Conservation (phyloP, 2,888 invertebrate genomes). For the Orgyia antiqua region DNA sequence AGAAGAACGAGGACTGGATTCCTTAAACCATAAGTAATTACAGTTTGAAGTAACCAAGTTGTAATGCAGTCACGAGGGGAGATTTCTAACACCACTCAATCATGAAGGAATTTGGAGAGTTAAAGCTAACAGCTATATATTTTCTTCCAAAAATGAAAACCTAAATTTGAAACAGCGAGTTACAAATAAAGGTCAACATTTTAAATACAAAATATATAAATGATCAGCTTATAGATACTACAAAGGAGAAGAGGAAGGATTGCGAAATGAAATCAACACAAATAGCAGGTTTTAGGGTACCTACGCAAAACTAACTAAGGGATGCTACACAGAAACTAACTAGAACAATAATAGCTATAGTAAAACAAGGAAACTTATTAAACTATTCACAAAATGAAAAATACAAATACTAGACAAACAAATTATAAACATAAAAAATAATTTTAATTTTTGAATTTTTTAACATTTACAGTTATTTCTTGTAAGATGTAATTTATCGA, state of each 20-base stretch:
- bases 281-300: conserved; percentile 28
- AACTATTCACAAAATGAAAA: too few relatives aligned
- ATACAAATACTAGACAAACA: too few relatives aligned
- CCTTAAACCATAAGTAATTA: conserved; percentile 77
- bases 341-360: conserved; percentile 31
- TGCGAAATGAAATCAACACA: conserved; percentile 28
- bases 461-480: too few relatives aligned
- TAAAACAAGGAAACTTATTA: conserved; percentile 26
- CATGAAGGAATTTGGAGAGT: conserved; percentile 30
- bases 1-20: conserved; percentile 74
- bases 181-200: conserved; percentile 56
- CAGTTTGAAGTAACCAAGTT: conserved; percentile 78
- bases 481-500: too few relatives aligned
- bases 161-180: conserved; percentile 52
- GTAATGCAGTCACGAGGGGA: conserved; percentile 80
- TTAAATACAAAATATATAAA: conserved; percentile 29
- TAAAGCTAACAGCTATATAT: conserved; percentile 41
- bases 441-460: too few relatives aligned
- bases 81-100: conserved; percentile 70
- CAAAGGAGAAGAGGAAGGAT: conserved; percentile 25
- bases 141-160: conserved; percentile 41
- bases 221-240: conserved; percentile 45
- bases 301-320: conserved; percentile 29
- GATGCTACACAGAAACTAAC: conserved; percentile 35
- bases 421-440: too few relatives aligned